Base-by-base conservation (phyloP, 2,113 vertebrate genomes). In the Protobothrops mucrosquamatus region DNA sequence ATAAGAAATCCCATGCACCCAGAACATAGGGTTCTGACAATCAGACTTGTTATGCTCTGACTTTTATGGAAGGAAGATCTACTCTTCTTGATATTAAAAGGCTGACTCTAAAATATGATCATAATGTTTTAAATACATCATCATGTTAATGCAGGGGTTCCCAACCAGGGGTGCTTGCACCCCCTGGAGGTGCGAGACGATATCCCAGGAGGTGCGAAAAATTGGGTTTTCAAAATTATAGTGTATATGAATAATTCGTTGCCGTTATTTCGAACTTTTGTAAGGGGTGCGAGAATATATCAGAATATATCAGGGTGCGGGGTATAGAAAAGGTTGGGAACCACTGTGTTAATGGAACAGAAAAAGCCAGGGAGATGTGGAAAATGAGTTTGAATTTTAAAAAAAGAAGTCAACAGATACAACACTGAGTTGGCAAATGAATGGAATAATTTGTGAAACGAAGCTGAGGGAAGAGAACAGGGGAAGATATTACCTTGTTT, bases 1-100 rank as follows among this genome's bases (percentile, higher is more conserved):
- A 51, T 51, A 51, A 51, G 48, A 51, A 51, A 51, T 51, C 48
- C 8, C 8, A 51, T 51, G 48, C 48, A 51, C 48, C 10, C 48
- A 51, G 48, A 51, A 51, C 48, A 9, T 2, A 51, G 48, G 8
- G 48, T 9, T 51, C 48, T 51, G 48, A 51, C 48, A 51, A 69
- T 94, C 94, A 81, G 93, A 94, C 39, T 91, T 6, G 9, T 92
- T 93, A 92, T 92, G 87, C 94, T 95, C 91, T 94, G 92, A 85
- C 46, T 91, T 56, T 2, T 57, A 0, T 0, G 87, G 59, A 74
- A 29, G 10, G 15, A 43, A 91, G 24, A 34, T 48, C 52, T 61
- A 74, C 61, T 92, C 52, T 64, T 69, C 2, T 29, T 0, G 57
- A 61, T 92, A 90, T 34, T 24, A 88, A 52, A 74, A 92, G 55